Evolutionary conservation across 2,888 invertebrate genomes (phyloP).

Genomic region (Danaus chrysippus): DNA sequence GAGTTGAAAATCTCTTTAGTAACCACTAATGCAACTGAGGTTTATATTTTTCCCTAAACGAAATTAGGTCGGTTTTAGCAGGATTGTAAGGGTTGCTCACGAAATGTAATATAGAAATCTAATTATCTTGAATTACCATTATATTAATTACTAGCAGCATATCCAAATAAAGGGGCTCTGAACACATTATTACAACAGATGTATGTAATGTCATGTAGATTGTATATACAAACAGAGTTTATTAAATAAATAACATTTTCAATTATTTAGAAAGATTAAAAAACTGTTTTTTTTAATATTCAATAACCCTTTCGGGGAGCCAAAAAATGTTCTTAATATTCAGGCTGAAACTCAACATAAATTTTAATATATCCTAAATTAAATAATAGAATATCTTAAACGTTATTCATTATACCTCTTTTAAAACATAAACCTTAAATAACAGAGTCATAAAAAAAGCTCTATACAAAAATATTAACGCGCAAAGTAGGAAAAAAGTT

Average conservation of each 20-base stretch:
- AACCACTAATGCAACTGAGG: slow-evolving; percentile 33
- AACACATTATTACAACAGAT: no score
- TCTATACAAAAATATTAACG: slow-evolving; percentile 5
- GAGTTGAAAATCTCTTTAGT: slow-evolving; percentile 34
- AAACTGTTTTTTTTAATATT: no score
- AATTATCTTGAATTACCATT: no score
- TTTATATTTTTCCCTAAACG: slow-evolving; percentile 34
- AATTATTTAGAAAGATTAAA: no score
- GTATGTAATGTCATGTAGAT: no score
- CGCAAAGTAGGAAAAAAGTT: not conserved
- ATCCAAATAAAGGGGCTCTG: no score
- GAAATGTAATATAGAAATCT: not conserved
- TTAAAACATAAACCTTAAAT: not conserved
- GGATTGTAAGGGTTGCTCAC: slow-evolving; percentile 10
- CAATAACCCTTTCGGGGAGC: no score
- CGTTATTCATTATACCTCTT: not conserved
- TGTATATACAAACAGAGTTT: no score
- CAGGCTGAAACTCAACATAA: no score
- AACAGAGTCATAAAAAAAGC: not conserved
- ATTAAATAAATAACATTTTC: no score
- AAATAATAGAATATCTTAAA: not conserved
- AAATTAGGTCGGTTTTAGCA: slow-evolving; percentile 34
- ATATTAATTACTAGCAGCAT: no score
- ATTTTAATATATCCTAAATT: not conserved
- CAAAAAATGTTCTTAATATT: no score